A percentile compares a stretch with the other conserved stretches of the same genome.
These are phyloP conservation scores for Eristalis arbustorum DNA, from an alignment of 2,888 invertebrate species.

Conservation along the genomic window DNA sequence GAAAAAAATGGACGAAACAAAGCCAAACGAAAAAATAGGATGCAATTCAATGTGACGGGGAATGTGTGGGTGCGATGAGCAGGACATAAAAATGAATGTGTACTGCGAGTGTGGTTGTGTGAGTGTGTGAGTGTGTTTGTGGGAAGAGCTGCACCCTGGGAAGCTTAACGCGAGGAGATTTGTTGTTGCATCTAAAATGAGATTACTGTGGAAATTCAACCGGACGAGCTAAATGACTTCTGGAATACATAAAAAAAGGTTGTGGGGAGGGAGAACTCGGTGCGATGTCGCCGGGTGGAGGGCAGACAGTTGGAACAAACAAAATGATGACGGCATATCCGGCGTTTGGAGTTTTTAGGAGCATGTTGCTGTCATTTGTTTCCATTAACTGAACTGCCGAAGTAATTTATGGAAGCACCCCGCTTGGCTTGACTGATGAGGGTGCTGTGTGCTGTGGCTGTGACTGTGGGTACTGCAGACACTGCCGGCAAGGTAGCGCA, in stretches of 20 bases:
- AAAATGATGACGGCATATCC: no score
- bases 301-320: neutral
- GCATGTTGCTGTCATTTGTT: neutral
- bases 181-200: slow-evolving; percentile 55
- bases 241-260: slow-evolving; percentile 14
- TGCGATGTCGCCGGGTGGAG: neutral
- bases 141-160: neutral
- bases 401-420: neutral
- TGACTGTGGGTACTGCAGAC: neutral
- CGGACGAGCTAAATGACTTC: slow-evolving; percentile 67
- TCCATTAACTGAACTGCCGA: neutral
- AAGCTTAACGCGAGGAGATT: slow-evolving; percentile 40
- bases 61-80: slow-evolving; percentile 16
- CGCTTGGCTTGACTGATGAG: neutral
- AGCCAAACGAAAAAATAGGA: slow-evolving; percentile 16
- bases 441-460: no score
- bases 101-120: slow-evolving; percentile 21
- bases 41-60: slow-evolving; percentile 48
- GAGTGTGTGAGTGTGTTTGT: slow-evolving; percentile 25
- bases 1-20: neutral
- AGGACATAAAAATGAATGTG: slow-evolving; percentile 60
- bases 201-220: slow-evolving; percentile 46
- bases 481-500: neutral
- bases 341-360: neutral
- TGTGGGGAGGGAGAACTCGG: neutral